Percentiles rank a stretch among this genome's conserved stretches.
These are phyloP conservation scores for Streptopelia turtur DNA, from an alignment of 2,797 vertebrate species.

Conservation along the genomic window DNA sequence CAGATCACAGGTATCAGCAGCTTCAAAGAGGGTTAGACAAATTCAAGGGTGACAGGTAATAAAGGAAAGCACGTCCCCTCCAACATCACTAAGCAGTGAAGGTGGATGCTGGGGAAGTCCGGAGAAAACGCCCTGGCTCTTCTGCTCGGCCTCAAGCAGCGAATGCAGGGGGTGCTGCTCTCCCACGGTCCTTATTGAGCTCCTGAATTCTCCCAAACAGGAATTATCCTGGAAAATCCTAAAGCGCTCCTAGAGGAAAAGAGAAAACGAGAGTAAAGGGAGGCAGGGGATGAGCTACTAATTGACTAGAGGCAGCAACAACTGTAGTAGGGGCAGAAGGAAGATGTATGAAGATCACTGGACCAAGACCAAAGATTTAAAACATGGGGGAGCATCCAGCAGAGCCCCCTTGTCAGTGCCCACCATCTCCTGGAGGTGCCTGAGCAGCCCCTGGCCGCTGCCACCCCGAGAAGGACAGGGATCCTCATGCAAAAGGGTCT, in stretches of 20 bases:
- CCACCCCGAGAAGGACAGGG: too few relatives aligned
- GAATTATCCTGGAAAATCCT: background rate
- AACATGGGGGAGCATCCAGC: rapidly evolving
- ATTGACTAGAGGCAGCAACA: background rate
- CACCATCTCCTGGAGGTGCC: too few relatives aligned
- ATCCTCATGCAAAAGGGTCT: too few relatives aligned
- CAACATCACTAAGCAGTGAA: background rate
- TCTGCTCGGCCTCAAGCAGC: background rate
- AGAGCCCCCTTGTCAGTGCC: background rate
- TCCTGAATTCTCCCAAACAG: background rate
- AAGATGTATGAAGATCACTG: background rate
- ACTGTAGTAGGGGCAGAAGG: background rate
- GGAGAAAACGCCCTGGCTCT: background rate
- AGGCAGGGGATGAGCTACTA: too few relatives aligned
- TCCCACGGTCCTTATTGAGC: background rate
- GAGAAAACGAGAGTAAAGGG: background rate
- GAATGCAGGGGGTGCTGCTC: background rate
- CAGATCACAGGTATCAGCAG: background rate
- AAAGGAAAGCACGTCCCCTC: background rate
- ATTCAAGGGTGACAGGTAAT: background rate
- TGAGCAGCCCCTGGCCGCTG: too few relatives aligned
- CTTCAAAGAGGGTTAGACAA: background rate
- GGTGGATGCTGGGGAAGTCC: background rate
- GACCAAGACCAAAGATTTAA: background rate
- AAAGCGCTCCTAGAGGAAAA: background rate